Base-by-base conservation (phyloP, 2,888 invertebrate species). In the Apamea crenata region DNA sequence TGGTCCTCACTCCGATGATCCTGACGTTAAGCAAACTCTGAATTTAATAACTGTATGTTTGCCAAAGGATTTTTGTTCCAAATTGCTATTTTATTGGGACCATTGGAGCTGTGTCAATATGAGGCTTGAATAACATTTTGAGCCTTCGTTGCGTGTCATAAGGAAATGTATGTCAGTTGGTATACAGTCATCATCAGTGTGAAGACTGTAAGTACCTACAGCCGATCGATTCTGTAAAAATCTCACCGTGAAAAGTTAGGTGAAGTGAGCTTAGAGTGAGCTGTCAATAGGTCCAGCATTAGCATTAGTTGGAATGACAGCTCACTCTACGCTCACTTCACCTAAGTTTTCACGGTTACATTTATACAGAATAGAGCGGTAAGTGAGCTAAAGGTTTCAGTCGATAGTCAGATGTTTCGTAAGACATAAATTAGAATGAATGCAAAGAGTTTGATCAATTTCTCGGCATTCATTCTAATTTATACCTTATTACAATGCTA, bases 1-100 rank as follows among this genome's bases (percentile, higher is more conserved):
- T 94, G 93, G 94, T 82, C 91, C 94, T 90, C 92, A 92, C 93
- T 91, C 79, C 78, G 87, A 86, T 90, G 90, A 92, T 92, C 91
- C 91, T 89, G 0, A 56, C 47, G 86, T 81, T 88, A 88, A 86
- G 90, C 91, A 91, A 92, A 92, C 92, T 91, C 87, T 77, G 87
- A 88, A 85, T 92, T 94, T 96, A 94, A 95, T 95, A 96, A 93
- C 93, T 84, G 90, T 84, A 84, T 93, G 92, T 93, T 93, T 93
- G 91, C 79, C 53, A 44, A 88, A 78, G 92, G 94, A 92, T 91
- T 94, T 92, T 72, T 86, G 85, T 75, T 68, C 81, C 82, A 87
- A 91, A 93, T 89, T 87, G 87, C 88, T 69, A 81, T 90, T 91
- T 91, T 91, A 92, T 92, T 91, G 87, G 88, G 80, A 85, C 78